Evolutionary conservation across 2,113 vertebrate species (phyloP), one percentile per base, ranked within the genome.

Genomic region (Ornithorhynchus anatinus): DNA sequence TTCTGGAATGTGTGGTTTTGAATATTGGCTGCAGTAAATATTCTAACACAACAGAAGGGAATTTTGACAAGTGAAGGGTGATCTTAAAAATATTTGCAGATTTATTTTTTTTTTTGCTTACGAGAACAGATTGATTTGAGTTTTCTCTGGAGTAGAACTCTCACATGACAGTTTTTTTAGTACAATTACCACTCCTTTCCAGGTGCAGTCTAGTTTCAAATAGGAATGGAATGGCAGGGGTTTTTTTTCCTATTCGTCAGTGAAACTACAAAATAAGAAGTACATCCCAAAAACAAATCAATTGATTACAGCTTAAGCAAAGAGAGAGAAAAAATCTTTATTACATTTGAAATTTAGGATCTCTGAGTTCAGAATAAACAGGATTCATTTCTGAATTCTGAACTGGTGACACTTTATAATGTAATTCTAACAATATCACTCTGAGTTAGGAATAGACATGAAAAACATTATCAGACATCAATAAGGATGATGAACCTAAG

Each of bases 11-110:
- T 4, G 54, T 51, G 5, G 16, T 56, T 72, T 63, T 69, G 12
- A 70, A 52, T 78, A 69, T 72, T 75, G 61, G 13, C 35, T 59
- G 44, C 6, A 44, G 68, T 68, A 74, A 65, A 32, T 48, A 71
- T 56, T 42, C 29, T 53, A 72, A 32, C 51, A 66, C 62, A 58
- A 72, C 70, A 75, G 59, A 75, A 59, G 62, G 73, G 58, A 17
- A 12, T 32, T 54, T 23, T 75, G 66, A 72, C 77, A 77, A 75
- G 51, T 66, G 62, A 62, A 61, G 42, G 59, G 16, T 64, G 4
- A 13, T 50, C 50, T 65, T 77, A n/a, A 43, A n/a, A 71, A 72
- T 68, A 68, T 74, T 64, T 60, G 59, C n/a, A 65, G 39, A 5
- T 3, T 39, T 68, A 72, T 69, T 12, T 56, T 72, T 74, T 20